phyloP scores from a whole-genome alignment of 2,888 invertebrate species.

The Geophilus truncorum region DNA sequence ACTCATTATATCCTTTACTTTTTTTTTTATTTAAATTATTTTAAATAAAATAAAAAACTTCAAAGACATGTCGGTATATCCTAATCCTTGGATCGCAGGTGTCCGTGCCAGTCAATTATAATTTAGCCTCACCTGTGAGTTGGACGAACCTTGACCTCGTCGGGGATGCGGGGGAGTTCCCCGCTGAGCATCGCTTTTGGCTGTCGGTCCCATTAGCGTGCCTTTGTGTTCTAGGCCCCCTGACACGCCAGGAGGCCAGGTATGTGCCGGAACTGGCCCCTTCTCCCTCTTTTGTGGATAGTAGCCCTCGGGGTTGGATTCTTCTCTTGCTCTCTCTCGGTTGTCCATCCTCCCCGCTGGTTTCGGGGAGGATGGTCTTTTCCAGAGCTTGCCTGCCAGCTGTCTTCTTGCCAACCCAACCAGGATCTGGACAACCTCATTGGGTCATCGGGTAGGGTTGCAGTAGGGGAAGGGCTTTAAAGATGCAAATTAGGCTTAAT shows the following conservation, averaged over 20 bases:
- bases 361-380: conserved; percentile 17
- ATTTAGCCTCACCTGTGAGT: conserved; percentile 25
- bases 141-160: conserved; percentile 3
- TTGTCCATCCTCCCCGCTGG: conserved; percentile 20
- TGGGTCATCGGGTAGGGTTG: neutral
- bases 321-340: conserved; percentile 2
- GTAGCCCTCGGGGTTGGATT: neutral
- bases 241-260: conserved; percentile 27
- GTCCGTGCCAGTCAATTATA: conserved; percentile 7
- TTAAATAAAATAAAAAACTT: neutral
- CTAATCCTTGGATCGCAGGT: conserved; percentile 23
- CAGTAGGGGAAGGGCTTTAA: neutral
- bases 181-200: conserved; percentile 27
- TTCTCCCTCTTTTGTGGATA: conserved; percentile 21
- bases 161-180: conserved; percentile 21
- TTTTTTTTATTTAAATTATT: neutral
- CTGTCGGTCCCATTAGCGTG: conserved; percentile 25
- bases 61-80: neutral
- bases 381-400: conserved; percentile 20
- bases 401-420: neutral
- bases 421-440: conserved; percentile 20
- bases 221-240: conserved; percentile 8
- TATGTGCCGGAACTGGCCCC: conserved; percentile 27
- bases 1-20: neutral
- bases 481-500: neutral